Base-by-base conservation (phyloP, 2,797 vertebrate genomes). In the Cygnus olor region DNA sequence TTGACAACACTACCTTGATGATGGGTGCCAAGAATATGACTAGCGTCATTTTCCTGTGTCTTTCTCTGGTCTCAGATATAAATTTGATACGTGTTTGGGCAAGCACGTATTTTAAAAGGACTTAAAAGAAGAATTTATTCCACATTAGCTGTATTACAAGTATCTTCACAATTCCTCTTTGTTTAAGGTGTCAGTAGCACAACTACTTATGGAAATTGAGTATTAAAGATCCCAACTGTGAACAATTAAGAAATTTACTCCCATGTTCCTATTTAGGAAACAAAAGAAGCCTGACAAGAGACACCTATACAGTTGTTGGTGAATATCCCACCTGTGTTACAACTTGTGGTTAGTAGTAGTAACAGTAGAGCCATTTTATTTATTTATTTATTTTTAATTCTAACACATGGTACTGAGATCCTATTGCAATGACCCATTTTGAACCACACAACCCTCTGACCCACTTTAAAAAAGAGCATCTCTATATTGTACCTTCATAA, bases 11-110 rank as follows among this genome's bases (percentile, higher is more conserved):
- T 93, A 69, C 34, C 38, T 34, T 77, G n/a, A 73, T 77, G 83
- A 77, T 63, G 34, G 15, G 24, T 96, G 93, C 96, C 97, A 97
- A 95, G 91, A 97, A 97, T 93, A 85, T 93, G 96, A 94, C 89
- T 96, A 90, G 93, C 88, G 92, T 76, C 4, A 68, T 90, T 95
- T 94, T 88, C 77, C 58, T 76, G 71, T 83, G 85, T 89, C 38
- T 91, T 90, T 90, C 76, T 90, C 70, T 77, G 83, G 79, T 90
- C 80, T 96, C 68, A 92, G 77, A 91, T 83, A 32, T 89, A 95
- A 95, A 89, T 87, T 61, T 83, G 80, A 83, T 95, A 74, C 72
- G 56, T 93, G 77, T 92, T 95, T 77, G 85, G 86, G 71, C 90
- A 95, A 94, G 76, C 34, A 87, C 30, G 36, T 54, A 71, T 95